Evolutionary conservation across 2,888 invertebrate genomes (phyloP).

Genomic region (Macrophya annulata): DNA sequence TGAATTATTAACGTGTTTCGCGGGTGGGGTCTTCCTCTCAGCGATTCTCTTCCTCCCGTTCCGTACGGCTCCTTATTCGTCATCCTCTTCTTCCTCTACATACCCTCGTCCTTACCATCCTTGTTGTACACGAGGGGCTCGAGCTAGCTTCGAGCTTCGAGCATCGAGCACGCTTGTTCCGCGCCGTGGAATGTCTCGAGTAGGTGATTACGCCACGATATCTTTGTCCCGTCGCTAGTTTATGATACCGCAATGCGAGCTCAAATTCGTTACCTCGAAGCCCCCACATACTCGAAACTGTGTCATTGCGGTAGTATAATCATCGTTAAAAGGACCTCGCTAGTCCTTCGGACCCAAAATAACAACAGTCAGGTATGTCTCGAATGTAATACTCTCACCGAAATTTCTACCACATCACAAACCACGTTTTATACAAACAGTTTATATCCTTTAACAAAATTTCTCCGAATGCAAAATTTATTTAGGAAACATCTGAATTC

Average conservation of each 20-base stretch:
- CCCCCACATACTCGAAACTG: conserved; percentile 46
- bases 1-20: conserved; percentile 71
- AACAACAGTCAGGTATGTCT: conserved; percentile 16
- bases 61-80: background rate
- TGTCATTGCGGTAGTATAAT: conserved; percentile 48
- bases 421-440: background rate
- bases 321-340: conserved; percentile 49
- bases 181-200: conserved; percentile 49
- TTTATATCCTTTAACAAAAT: background rate
- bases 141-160: conserved; percentile 42
- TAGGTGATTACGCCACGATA: conserved; percentile 52
- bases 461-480: too few relatives aligned
- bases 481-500: too few relatives aligned
- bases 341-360: background rate
- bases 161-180: conserved; percentile 48
- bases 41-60: conserved; percentile 19
- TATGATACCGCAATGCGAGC: conserved; percentile 50
- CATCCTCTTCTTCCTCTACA: conserved; percentile 12
- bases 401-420: conserved; percentile 1
- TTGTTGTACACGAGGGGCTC: background rate
- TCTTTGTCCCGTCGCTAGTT: conserved; percentile 43
- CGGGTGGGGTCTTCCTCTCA: conserved; percentile 41
- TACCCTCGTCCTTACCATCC: conserved; percentile 20
- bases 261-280: conserved; percentile 50
- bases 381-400: background rate